Percentiles rank a stretch among this genome's conserved stretches.
phyloP scores from a whole-genome alignment of 2,797 vertebrate genomes.

The Alca torda region DNA sequence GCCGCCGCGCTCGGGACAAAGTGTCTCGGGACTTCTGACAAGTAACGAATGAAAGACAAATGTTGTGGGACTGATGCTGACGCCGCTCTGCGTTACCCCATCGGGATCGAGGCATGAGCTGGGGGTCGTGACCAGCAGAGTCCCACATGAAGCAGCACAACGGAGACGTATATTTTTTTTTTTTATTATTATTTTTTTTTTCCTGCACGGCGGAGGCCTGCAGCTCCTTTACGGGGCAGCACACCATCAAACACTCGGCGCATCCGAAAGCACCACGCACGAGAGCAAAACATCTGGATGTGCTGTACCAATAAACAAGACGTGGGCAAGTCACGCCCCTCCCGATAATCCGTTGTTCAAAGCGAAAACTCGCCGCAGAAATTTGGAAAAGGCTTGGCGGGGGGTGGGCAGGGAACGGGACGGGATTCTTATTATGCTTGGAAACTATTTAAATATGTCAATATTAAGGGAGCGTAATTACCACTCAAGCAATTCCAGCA shows the following conservation, averaged over 20 bases:
- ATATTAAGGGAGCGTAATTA: conserved; percentile 45
- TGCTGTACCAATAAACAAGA: background rate
- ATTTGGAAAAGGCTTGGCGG: background rate
- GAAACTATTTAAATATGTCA: conserved; percentile 59
- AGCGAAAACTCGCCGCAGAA: background rate
- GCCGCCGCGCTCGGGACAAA: rapidly evolving
- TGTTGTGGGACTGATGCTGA: background rate
- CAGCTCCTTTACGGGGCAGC: background rate
- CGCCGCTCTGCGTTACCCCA: rapidly evolving
- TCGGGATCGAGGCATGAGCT: rapidly evolving
- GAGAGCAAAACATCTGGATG: background rate
- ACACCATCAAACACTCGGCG: rapidly evolving
- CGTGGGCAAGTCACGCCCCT: background rate
- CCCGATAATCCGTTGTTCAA: background rate
- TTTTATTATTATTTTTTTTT: background rate
- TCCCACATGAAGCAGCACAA: rapidly evolving
- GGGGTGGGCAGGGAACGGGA: rapidly evolving
- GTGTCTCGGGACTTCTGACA: background rate
- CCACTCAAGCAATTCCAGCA: conserved; percentile 50
- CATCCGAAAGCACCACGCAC: rapidly evolving
- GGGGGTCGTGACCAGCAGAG: background rate
- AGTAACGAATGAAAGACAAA: background rate
- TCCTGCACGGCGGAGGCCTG: rapidly evolving
- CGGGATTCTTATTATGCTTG: conserved; percentile 21
- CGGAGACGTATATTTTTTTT: background rate